Evolutionary conservation across 2,888 invertebrate genomes (phyloP).

Genomic region (Epicampocera succincta): DNA sequence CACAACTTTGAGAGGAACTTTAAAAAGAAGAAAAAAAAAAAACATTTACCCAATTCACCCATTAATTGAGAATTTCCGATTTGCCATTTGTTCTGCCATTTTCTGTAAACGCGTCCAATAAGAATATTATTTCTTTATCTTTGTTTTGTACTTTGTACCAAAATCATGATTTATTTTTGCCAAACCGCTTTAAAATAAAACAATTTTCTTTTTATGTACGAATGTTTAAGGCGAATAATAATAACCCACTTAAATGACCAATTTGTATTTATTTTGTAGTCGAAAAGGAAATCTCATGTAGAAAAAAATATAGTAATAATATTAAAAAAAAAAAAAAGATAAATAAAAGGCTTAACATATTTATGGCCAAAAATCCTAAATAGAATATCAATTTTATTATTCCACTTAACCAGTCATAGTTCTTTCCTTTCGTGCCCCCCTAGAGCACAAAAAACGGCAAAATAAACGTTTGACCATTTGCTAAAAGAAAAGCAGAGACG

Average conservation of each 20-base stretch:
- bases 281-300: neutral
- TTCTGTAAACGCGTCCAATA: too few species aligned
- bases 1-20: too few species aligned
- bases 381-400: constrained; percentile 42
- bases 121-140: too few species aligned
- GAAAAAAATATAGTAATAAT: neutral
- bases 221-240: constrained; percentile 24
- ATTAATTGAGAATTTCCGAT: too few species aligned
- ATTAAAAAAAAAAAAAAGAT: constrained; percentile 37
- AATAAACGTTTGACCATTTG: constrained; percentile 45
- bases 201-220: constrained; percentile 15
- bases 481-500: constrained; percentile 17
- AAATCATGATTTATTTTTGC: constrained; percentile 46
- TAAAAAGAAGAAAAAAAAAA: too few species aligned
- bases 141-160: neutral
- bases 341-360: constrained; percentile 67
- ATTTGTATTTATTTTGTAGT: constrained; percentile 41
- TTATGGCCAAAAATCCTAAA: constrained; percentile 46
- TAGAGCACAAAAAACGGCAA: neutral
- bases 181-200: constrained; percentile 46
- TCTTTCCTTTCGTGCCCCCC: neutral
- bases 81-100: too few species aligned
- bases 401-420: constrained; percentile 30
- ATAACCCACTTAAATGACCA: constrained; percentile 46
- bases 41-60: too few species aligned